Conservation (phyloP, 2,888 invertebrate genomes). For the Acrobasis suavella region DNA sequence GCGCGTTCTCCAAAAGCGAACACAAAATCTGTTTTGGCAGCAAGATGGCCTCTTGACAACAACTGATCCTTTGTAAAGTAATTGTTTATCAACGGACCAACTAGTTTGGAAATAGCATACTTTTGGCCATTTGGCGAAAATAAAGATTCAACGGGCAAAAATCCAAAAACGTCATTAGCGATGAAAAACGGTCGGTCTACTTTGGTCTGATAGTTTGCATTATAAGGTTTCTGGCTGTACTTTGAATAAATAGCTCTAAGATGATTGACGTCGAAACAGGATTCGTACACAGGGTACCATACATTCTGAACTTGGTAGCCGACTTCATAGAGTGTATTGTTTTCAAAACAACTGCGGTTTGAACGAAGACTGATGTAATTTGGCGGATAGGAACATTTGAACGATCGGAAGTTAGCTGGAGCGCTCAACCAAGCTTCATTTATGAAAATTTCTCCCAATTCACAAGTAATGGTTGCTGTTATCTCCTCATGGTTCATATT, state of each 20-base stretch:
- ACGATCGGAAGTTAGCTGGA: slow-evolving; percentile 51
- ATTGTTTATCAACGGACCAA: slow-evolving; percentile 51
- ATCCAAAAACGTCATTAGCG: slow-evolving; percentile 50
- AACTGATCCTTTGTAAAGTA: slow-evolving; percentile 68
- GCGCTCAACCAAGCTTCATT: slow-evolving; percentile 59
- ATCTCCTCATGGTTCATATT: slow-evolving; percentile 37
- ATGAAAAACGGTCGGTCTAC: slow-evolving; percentile 65
- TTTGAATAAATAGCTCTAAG: slow-evolving; percentile 61
- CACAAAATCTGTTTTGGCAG: slow-evolving; percentile 85
- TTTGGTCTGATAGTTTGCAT: slow-evolving; percentile 62
- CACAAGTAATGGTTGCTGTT: slow-evolving; percentile 57
- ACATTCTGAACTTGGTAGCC: slow-evolving; percentile 56
- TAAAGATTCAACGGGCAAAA: slow-evolving; percentile 52
- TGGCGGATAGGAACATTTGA: slow-evolving; percentile 54
- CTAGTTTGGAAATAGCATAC: slow-evolving; percentile 51
- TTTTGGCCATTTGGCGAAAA: slow-evolving; percentile 61
- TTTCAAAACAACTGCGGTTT: slow-evolving; percentile 56
- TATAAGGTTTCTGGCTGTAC: slow-evolving; percentile 70
- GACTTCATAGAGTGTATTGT: slow-evolving; percentile 59
- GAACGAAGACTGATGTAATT: slow-evolving; percentile 53
- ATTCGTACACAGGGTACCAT: slow-evolving; percentile 65
- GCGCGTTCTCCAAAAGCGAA: slow-evolving; percentile 82
- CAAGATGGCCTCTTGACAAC: slow-evolving; percentile 84
- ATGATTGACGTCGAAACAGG: slow-evolving; percentile 61
- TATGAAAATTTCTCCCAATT: slow-evolving; percentile 54